Base-by-base conservation (phyloP, 2,113 vertebrate species). In the Megaceryle maxima region DNA sequence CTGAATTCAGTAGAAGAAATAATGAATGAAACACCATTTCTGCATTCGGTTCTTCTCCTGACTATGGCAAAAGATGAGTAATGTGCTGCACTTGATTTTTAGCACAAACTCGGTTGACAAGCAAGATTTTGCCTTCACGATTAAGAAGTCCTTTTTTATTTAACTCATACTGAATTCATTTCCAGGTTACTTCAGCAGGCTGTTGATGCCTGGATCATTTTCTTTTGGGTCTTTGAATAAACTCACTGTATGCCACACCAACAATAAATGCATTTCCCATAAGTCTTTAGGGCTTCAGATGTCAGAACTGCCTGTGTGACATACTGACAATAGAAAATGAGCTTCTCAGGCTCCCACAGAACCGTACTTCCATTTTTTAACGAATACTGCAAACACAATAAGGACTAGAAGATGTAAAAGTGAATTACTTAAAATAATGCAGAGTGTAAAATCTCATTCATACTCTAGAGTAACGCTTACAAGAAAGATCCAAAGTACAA, bases 31-130 rank as follows among this genome's bases (percentile, higher is more conserved):
- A 78, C 56, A 94, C 48, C 7, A 94, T 50, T 86, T 93, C 73
- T 87, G 26, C 79, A 41, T 79, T 83, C 80, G 48, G 37, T 56
- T 91, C 68, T 74, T 77, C 81, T 81, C 69, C 62, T 83, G 43
- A 59, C 84, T 78, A 31, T 31, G 69, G 88, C 57, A 62, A 88
- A 96, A 89, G 69, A 95, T 68, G 74, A 89, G 22, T 79, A 96
- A 92, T 63, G 50, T 20, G 82, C 62, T 62, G 16, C 57, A 62
- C 69, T 83, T 82, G 69, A 82, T 62, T 92, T 86, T 85, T 55
- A 95, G 57, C 86, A 92, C 2, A 11, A 88, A 87, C 76, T 79
- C 31, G 64, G 50, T 4, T 84, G 80, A 95, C 46, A 90, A 88
- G 64, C 39, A 94, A 76, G 44, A 51, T 59, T 82, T 20, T 80